Conservation (phyloP, 2,888 invertebrate genomes). For the Aporophyla lueneburgensis region DNA sequence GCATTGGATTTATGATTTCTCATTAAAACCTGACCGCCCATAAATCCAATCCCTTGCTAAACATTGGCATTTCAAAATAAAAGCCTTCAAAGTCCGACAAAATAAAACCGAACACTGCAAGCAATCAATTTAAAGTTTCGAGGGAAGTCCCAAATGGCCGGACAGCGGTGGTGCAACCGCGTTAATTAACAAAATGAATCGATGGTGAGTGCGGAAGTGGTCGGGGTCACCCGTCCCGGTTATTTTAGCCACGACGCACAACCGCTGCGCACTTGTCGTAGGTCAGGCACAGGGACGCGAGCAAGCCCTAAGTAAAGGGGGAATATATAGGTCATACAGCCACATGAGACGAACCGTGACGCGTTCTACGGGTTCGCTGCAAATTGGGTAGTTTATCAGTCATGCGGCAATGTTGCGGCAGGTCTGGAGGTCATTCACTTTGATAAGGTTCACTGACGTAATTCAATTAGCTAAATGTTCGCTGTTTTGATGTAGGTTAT, state of each 20-base stretch:
- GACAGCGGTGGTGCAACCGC: constrained; percentile 40
- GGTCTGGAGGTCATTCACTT: constrained; percentile 85
- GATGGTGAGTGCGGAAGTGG: constrained; percentile 77
- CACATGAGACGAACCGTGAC: constrained; percentile 73
- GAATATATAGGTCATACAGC: constrained; percentile 88
- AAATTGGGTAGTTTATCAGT: constrained; percentile 71
- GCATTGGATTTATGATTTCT: neutral
- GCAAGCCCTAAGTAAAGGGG: constrained; percentile 88
- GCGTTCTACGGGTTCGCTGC: constrained; percentile 64
- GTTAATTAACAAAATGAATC: constrained; percentile 66
- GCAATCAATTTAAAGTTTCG: constrained; percentile 47
- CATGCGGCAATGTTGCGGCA: constrained; percentile 82
- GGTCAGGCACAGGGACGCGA: constrained; percentile 87
- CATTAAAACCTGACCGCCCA: neutral
- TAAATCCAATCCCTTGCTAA: constrained; percentile 41
- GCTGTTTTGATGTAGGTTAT: constrained; percentile 62
- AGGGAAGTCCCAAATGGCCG: constrained; percentile 36
- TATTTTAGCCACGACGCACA: constrained; percentile 83
- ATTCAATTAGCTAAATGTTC: constrained; percentile 67
- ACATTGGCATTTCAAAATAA: constrained; percentile 24
- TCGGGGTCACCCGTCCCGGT: constrained; percentile 82
- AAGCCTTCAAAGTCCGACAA: constrained; percentile 3
- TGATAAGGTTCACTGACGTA: constrained; percentile 75
- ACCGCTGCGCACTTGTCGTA: constrained; percentile 83
- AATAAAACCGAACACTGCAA: constrained; percentile 29